A percentile compares a stretch with the other conserved stretches of the same genome.
phyloP scores from a whole-genome alignment of 2,888 invertebrate genomes.

The Plusia festucae region DNA sequence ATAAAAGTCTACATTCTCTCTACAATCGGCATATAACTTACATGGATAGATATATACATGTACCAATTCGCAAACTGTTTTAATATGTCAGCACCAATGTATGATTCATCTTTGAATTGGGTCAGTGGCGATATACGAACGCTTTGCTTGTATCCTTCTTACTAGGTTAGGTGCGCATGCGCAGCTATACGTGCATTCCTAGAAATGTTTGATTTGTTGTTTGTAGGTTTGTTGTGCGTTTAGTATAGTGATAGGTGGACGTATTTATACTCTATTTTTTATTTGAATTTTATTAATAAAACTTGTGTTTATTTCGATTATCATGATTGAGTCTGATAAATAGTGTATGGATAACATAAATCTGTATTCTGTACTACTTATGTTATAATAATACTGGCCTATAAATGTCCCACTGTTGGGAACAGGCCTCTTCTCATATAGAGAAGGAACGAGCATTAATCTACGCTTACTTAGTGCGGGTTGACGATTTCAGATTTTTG shows the following conservation, averaged over 20 bases:
- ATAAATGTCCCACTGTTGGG: no score
- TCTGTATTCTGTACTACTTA: no score
- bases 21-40: no score
- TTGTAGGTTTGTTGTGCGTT: not conserved
- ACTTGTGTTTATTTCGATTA: no score
- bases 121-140: constrained; percentile 57
- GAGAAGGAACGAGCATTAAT: no score
- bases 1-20: not conserved
- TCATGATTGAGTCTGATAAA: no score
- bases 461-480: no score
- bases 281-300: not conserved
- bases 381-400: no score
- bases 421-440: no score
- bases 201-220: constrained; percentile 30
- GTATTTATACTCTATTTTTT: not conserved
- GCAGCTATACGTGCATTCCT: constrained; percentile 41
- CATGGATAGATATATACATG: not conserved
- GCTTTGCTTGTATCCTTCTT: constrained; percentile 50
- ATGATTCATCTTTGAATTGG: constrained; percentile 64
- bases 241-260: no score
- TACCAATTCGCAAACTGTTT: constrained; percentile 9
- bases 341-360: no score
- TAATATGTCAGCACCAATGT: constrained; percentile 10
- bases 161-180: constrained; percentile 47
- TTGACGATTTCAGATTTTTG: no score